phyloP scores from a whole-genome alignment of 2,797 vertebrate genomes.

The Falco columbarius region DNA sequence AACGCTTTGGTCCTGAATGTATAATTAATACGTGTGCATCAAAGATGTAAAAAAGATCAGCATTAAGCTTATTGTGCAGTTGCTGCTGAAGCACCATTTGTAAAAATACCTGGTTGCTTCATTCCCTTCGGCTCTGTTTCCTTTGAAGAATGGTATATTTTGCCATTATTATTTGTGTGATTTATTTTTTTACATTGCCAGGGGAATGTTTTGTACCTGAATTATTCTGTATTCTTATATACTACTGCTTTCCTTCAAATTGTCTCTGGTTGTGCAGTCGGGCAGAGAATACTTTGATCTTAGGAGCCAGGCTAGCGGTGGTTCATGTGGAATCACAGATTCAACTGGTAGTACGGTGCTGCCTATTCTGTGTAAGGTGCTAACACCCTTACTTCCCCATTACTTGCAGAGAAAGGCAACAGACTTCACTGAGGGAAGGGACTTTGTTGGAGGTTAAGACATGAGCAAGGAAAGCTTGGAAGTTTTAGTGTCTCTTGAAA shows the following conservation, averaged over 20 bases:
- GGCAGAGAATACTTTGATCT: slow-evolving; percentile 38
- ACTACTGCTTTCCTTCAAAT: slow-evolving; percentile 26
- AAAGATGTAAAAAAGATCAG: slow-evolving; percentile 33
- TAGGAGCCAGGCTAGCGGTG: neutral
- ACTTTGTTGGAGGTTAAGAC: neutral
- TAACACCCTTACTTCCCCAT: neutral
- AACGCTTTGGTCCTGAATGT: slow-evolving; percentile 4
- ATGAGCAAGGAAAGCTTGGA: neutral
- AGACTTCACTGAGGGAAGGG: neutral
- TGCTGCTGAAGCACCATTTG: slow-evolving; percentile 7
- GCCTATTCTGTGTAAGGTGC: neutral
- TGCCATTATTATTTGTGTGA: slow-evolving; percentile 47
- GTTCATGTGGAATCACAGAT: slow-evolving; percentile 1
- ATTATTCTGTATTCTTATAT: slow-evolving; percentile 23
- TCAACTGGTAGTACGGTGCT: neutral
- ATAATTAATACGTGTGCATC: slow-evolving; percentile 48
- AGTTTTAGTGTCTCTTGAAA: neutral
- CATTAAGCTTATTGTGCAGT: slow-evolving; percentile 36
- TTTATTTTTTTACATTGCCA: slow-evolving; percentile 58
- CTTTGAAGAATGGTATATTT: slow-evolving; percentile 63
- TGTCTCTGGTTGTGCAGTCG: neutral
- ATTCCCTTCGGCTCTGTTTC: slow-evolving; percentile 51
- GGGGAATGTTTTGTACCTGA: slow-evolving; percentile 55
- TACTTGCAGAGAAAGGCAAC: neutral
- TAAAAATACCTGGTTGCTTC: slow-evolving; percentile 43